Conservation (phyloP, 1,140 invertebrate species). For the Stenopsyche tienmushanensis region DNA sequence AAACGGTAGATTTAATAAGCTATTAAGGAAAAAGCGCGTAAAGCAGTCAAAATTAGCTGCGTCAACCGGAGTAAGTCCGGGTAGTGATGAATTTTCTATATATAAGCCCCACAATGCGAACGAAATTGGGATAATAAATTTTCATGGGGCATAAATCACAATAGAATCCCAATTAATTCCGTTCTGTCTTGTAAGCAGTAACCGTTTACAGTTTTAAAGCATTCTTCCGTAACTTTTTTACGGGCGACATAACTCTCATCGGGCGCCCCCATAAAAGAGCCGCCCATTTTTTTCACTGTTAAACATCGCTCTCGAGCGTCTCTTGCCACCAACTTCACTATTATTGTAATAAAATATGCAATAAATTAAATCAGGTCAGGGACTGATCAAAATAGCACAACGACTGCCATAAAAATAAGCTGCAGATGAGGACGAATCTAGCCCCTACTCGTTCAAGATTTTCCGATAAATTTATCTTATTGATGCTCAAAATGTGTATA, state of each 20-base stretch:
- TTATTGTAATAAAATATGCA: neutral
- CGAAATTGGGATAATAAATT: neutral
- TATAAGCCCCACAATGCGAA: neutral
- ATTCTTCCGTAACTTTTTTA: conserved; percentile 9
- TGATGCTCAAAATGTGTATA: too few species aligned
- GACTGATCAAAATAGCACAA: neutral
- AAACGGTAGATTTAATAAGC: too few species aligned
- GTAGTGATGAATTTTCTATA: too few species aligned
- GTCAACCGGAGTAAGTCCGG: too few species aligned
- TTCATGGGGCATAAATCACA: conserved; percentile 5
- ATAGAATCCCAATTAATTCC: conserved; percentile 9
- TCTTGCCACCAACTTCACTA: too few species aligned
- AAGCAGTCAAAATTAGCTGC: too few species aligned
- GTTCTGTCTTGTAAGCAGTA: conserved; percentile 7
- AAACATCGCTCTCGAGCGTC: neutral
- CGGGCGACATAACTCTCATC: conserved; percentile 8
- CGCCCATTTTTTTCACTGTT: neutral
- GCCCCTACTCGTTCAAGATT: too few species aligned
- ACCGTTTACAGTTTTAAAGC: conserved; percentile 10
- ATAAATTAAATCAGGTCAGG: conserved; percentile 1
- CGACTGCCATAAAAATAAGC: neutral
- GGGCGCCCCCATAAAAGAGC: neutral
- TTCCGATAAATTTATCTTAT: too few species aligned
- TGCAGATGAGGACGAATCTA: too few species aligned
- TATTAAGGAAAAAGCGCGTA: too few species aligned